These are phyloP conservation scores for Caenorhabditis sulstoni DNA, from an alignment of 2,888 invertebrate genomes.

Conservation along the genomic window DNA sequence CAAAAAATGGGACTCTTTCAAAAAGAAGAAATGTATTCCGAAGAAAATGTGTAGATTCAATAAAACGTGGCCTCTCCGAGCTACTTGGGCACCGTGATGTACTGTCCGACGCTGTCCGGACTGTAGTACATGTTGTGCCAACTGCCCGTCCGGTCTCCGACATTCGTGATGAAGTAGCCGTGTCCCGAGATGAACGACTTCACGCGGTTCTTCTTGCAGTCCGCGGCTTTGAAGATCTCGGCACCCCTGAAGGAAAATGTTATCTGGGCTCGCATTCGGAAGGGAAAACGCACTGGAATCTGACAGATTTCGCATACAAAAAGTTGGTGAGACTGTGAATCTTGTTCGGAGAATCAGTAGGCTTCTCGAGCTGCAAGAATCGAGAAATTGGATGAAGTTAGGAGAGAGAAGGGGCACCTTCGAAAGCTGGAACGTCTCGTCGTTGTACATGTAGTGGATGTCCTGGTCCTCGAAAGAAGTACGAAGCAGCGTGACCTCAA, in stretches of 20 bases:
- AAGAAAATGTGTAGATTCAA: neutral
- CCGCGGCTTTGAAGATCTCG: neutral
- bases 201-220: constrained; percentile 13
- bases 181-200: constrained; percentile 38
- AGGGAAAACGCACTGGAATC: neutral
- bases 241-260: no score
- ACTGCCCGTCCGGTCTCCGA: neutral
- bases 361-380: neutral
- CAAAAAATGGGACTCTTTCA: neutral
- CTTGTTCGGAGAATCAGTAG: neutral
- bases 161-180: constrained; percentile 34
- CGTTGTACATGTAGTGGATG: constrained; percentile 36
- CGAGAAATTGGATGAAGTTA: neutral
- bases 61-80: neutral
- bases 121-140: constrained; percentile 37
- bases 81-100: constrained; percentile 13
- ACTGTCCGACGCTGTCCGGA: constrained; percentile 20
- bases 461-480: constrained; percentile 30
- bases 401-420: constrained; percentile 1
- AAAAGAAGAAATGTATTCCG: neutral
- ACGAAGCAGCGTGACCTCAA: constrained; percentile 14
- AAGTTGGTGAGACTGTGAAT: constrained; percentile 27
- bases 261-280: no score
- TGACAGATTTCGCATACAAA: neutral
- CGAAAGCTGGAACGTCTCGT: constrained; percentile 20